Evolutionary conservation across 2,113 vertebrate species (phyloP).

Genomic region (Rhinichthys klamathensis): DNA sequence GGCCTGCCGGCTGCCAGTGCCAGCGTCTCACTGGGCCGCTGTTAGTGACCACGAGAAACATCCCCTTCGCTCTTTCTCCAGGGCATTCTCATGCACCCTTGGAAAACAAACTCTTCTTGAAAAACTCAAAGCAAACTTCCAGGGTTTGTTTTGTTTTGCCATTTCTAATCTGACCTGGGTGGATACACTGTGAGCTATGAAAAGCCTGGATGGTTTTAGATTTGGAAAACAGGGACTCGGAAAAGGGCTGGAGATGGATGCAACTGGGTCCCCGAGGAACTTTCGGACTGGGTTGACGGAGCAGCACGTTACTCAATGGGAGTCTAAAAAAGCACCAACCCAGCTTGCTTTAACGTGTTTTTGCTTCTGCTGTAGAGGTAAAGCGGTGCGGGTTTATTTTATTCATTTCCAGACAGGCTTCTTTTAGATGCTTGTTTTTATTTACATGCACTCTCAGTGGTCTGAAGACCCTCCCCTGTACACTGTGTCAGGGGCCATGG

Average conservation of each 20-base stretch:
- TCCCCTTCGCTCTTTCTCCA: neutral
- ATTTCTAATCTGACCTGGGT: conserved; percentile 20
- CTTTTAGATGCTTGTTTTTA: conserved; percentile 46
- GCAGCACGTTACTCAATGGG: conserved; percentile 42
- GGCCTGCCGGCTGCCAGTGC: conserved; percentile 1
- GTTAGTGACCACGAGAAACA: neutral
- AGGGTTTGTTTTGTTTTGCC: conserved; percentile 1
- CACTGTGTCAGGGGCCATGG: conserved; percentile 17
- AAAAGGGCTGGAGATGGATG: conserved; percentile 12
- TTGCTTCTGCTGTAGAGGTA: conserved; percentile 41
- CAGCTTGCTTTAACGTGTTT: conserved; percentile 33
- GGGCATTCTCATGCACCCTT: conserved; percentile 6
- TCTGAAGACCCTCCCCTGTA: conserved; percentile 4
- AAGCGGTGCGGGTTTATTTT: neutral
- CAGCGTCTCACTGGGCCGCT: neutral
- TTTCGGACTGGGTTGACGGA: neutral
- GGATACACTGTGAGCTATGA: conserved; percentile 35
- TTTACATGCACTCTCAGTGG: conserved; percentile 26
- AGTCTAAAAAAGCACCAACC: neutral
- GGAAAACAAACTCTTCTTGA: neutral
- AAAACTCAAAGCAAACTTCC: neutral
- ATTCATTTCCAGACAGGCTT: conserved; percentile 4
- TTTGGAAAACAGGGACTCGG: conserved; percentile 40
- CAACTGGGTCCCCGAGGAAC: neutral
- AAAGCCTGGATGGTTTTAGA: conserved; percentile 27